A percentile compares a stretch with the other conserved stretches of the same genome.
Conservation (phyloP, 2,797 vertebrate species). For the Pseudochirops corinnae region DNA sequence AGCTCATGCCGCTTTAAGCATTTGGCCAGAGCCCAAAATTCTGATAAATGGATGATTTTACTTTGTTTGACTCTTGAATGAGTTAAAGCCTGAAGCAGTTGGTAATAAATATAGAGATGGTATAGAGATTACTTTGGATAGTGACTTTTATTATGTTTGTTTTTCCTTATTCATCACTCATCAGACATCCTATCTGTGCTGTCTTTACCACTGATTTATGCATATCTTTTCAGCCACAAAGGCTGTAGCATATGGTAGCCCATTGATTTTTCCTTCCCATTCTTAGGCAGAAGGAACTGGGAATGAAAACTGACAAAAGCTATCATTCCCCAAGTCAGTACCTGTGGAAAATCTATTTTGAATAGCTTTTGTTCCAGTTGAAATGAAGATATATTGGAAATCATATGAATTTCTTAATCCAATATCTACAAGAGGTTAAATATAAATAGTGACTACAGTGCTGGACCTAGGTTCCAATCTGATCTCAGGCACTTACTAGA, state of each 20-base stretch:
- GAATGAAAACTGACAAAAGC: not conserved
- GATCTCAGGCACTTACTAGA: not conserved
- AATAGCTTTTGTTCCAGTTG: not conserved
- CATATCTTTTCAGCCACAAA: not conserved
- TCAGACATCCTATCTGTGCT: not conserved
- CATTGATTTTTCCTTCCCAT: constrained; percentile 7
- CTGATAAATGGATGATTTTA: not conserved
- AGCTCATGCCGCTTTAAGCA: not conserved
- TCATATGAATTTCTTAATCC: not conserved
- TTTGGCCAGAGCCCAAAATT: not conserved
- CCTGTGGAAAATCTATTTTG: constrained; percentile 4
- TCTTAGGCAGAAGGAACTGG: not conserved
- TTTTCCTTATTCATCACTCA: not conserved
- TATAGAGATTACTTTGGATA: not conserved
- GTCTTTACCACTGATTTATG: constrained; percentile 3
- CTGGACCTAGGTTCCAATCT: too few relatives aligned
- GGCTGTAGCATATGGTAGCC: constrained; percentile 19
- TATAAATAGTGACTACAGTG: not conserved
- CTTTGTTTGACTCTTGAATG: not conserved
- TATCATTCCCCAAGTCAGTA: not conserved
- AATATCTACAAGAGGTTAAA: not conserved
- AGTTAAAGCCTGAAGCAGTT: constrained; percentile 3
- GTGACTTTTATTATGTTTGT: not conserved
- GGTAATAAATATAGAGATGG: not conserved
- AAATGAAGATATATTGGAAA: not conserved